A percentile compares a stretch with the other conserved stretches of the same genome.
Evolutionary conservation across 2,113 vertebrate genomes (phyloP).

Genomic region (Takifugu flavidus): DNA sequence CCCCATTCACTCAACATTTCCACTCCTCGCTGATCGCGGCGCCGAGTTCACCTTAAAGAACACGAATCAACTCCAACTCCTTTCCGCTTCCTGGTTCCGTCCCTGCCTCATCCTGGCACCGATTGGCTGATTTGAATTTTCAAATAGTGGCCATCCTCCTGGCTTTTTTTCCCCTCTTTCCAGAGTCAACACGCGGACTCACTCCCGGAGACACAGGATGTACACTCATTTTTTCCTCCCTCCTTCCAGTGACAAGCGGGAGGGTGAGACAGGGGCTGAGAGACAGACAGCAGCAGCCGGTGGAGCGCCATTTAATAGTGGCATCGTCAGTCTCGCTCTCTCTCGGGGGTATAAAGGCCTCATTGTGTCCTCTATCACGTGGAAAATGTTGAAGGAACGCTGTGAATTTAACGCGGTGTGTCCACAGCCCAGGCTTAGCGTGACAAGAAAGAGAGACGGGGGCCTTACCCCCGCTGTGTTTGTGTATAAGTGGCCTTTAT

Average conservation of each 20-base stretch:
- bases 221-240: conserved; percentile 41
- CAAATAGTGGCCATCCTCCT: conserved; percentile 28
- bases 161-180: conserved; percentile 5
- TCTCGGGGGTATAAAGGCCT: conserved; percentile 56
- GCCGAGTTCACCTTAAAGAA: too few species aligned
- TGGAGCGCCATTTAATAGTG: conserved; percentile 45
- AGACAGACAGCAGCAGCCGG: conserved; percentile 65
- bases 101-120: conserved; percentile 1
- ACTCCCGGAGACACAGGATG: conserved; percentile 45
- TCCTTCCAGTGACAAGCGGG: conserved; percentile 50
- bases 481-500: conserved; percentile 14
- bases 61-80: not conserved
- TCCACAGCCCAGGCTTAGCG: conserved; percentile 29
- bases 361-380: conserved; percentile 62
- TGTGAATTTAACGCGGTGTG: conserved; percentile 39
- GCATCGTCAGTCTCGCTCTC: conserved; percentile 57
- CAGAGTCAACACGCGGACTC: conserved; percentile 6
- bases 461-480: conserved; percentile 13
- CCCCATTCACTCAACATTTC: conserved; percentile 3
- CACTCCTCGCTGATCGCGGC: too few species aligned
- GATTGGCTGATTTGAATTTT: conserved; percentile 65
- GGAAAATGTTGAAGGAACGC: conserved; percentile 53
- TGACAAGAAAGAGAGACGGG: conserved; percentile 20
- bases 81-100: not conserved
- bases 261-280: conserved; percentile 60